These are phyloP conservation scores for Aulostomus chinensis DNA, from an alignment of 2,797 vertebrate species.

Conservation along the genomic window DNA sequence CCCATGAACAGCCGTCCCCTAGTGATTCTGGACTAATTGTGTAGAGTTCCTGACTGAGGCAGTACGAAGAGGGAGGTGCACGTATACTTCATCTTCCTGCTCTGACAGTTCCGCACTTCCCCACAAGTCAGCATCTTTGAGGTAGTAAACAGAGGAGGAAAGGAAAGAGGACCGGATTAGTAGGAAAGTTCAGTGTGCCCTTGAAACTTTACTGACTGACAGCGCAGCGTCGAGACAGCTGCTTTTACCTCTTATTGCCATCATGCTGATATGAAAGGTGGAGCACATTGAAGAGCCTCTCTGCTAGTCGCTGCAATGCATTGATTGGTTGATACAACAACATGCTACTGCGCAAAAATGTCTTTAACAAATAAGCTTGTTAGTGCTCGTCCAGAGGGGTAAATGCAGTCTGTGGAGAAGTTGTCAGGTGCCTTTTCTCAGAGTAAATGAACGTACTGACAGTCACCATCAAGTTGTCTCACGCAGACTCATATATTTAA, in stretches of 20 bases:
- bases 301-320: constrained; percentile 14
- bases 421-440: constrained; percentile 47
- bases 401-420: constrained; percentile 51
- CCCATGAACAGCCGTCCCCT: constrained; percentile 48
- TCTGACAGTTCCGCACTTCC: constrained; percentile 64
- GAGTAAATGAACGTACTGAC: constrained; percentile 54
- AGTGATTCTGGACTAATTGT: constrained; percentile 70
- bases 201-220: constrained; percentile 73
- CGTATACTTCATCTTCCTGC: constrained; percentile 71
- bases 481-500: constrained; percentile 29
- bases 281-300: constrained; percentile 14
- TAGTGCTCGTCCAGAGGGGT: constrained; percentile 48
- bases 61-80: constrained; percentile 62
- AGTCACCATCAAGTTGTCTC: constrained; percentile 42
- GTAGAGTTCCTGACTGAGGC: constrained; percentile 55
- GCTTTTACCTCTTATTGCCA: constrained; percentile 40
- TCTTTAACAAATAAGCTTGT: constrained; percentile 48
- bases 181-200: constrained; percentile 48
- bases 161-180: constrained; percentile 33
- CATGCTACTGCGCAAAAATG: constrained; percentile 32
- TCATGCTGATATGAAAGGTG: constrained; percentile 32
- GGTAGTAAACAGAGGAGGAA: constrained; percentile 62
- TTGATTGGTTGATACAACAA: constrained; percentile 39
- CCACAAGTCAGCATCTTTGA: constrained; percentile 76
- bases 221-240: constrained; percentile 32